Evolutionary conservation across 2,888 invertebrate genomes (phyloP).

Genomic region (Plebejus argus): DNA sequence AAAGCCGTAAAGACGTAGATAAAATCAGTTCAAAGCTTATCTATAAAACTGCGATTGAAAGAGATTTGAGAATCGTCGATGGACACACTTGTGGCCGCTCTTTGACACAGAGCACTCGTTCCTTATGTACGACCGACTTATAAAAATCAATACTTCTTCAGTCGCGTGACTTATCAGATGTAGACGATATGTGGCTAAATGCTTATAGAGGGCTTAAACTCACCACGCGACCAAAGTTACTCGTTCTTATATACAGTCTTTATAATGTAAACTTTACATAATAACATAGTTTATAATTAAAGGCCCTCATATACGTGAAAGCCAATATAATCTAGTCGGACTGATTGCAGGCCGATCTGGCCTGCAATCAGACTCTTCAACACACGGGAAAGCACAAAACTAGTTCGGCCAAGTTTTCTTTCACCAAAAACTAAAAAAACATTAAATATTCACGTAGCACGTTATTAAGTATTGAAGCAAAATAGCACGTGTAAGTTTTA

Average conservation of each 20-base stretch:
- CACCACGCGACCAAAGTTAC: background rate
- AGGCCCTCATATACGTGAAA: too few species aligned
- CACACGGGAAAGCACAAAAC: too few species aligned
- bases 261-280: background rate
- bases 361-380: too few species aligned
- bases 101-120: background rate
- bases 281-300: too few species aligned
- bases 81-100: background rate
- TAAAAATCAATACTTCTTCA: conserved; percentile 9
- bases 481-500: background rate
- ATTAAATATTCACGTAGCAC: too few species aligned
- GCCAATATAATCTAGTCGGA: too few species aligned
- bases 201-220: background rate
- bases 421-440: too few species aligned
- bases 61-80: background rate
- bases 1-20: conserved; percentile 6
- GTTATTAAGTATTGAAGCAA: too few species aligned
- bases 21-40: conserved; percentile 6
- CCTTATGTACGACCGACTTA: background rate
- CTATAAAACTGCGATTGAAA: conserved; percentile 1
- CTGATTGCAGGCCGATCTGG: too few species aligned
- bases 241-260: background rate
- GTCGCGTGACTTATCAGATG: background rate
- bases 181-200: conserved; percentile 4
- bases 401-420: too few species aligned